A percentile compares a stretch with the other conserved stretches of the same genome.
Conservation (phyloP, 2,888 invertebrate genomes). For the Seladonia tumulorum region DNA sequence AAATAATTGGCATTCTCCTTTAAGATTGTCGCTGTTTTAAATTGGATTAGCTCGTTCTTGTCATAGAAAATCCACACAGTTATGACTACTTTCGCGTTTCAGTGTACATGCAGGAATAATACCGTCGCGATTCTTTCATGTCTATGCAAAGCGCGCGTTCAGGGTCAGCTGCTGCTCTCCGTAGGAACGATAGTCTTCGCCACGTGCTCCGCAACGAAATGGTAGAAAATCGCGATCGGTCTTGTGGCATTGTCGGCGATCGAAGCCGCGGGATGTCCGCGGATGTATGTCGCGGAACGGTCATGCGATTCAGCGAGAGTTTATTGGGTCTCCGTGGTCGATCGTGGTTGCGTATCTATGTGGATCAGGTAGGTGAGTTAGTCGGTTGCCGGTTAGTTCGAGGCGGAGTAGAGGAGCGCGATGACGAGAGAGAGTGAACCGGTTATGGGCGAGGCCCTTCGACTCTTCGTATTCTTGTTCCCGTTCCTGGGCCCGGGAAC, state of each 20-base stretch:
- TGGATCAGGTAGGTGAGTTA: slow-evolving; percentile 71
- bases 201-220: neutral
- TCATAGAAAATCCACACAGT: too few species aligned
- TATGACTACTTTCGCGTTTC: too few species aligned
- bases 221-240: neutral
- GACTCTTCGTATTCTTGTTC: slow-evolving; percentile 76
- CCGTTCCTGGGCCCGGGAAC: slow-evolving; percentile 66
- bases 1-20: too few species aligned
- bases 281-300: slow-evolving; percentile 41
- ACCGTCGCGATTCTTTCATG: neutral
- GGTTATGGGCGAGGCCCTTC: slow-evolving; percentile 84
- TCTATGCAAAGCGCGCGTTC: neutral
- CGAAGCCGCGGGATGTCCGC: slow-evolving; percentile 11
- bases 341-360: slow-evolving; percentile 63
- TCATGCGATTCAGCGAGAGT: slow-evolving; percentile 53
- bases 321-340: slow-evolving; percentile 52
- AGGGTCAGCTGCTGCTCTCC: neutral
- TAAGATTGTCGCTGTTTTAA: too few species aligned
- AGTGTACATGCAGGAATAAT: too few species aligned
- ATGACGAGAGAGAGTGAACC: slow-evolving; percentile 81
- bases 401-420: slow-evolving; percentile 65
- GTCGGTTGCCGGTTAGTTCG: slow-evolving; percentile 69
- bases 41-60: too few species aligned
- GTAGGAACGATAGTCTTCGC: neutral
- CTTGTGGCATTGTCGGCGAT: neutral